These are phyloP conservation scores for Aphaenogaster rudis DNA, from an alignment of 1,140 invertebrate species.

Conservation along the genomic window DNA sequence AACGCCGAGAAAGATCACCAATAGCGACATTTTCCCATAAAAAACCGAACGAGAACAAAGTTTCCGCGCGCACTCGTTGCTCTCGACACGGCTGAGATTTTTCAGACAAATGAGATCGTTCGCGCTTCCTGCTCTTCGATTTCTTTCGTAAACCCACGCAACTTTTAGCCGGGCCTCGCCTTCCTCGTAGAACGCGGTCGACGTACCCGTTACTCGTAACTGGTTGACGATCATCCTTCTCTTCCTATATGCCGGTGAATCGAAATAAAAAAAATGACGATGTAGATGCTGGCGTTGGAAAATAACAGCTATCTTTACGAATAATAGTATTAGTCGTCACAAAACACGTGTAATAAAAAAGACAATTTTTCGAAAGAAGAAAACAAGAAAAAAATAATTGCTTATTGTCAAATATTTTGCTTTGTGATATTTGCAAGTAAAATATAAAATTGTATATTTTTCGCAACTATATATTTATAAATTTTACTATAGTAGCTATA, in stretches of 20 bases:
- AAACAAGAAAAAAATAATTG: neutral
- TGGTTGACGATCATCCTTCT: conserved; percentile 64
- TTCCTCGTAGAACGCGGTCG: conserved; percentile 55
- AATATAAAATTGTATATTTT: neutral
- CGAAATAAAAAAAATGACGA: conserved; percentile 6
- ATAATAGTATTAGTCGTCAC: neutral
- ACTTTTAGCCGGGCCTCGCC: neutral
- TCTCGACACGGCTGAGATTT: conserved; percentile 15
- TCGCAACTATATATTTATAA: neutral
- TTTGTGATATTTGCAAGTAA: neutral
- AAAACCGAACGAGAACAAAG: neutral
- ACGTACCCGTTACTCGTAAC: conserved; percentile 73
- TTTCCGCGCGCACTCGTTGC: neutral
- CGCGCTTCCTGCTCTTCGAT: conserved; percentile 30
- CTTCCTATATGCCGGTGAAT: conserved; percentile 8
- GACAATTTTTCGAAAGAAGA: neutral
- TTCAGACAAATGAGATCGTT: conserved; percentile 32
- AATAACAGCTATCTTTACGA: neutral
- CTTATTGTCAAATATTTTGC: neutral
- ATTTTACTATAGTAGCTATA: neutral
- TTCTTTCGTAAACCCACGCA: conserved; percentile 56
- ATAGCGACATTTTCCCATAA: conserved; percentile 35
- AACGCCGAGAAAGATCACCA: neutral
- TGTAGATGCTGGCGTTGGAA: neutral
- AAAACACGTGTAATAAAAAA: neutral